Evolutionary conservation across 1,140 invertebrate genomes (phyloP), one percentile per base, ranked within the genome.

Genomic region (Eulimnadia texana): DNA sequence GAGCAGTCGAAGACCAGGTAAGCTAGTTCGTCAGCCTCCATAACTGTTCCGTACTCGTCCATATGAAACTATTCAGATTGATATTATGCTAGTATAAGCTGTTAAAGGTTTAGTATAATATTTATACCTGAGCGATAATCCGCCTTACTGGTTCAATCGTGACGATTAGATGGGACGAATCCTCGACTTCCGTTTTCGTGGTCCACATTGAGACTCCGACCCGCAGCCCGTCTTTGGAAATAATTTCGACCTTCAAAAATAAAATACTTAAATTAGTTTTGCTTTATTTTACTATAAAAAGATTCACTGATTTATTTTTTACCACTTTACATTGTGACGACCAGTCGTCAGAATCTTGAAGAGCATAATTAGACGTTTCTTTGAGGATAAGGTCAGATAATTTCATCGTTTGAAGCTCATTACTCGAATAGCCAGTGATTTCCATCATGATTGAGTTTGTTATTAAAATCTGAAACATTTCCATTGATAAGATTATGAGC

Each of bases 181-280:
- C 77, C 56, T 81, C 78, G 58, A 67, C 71, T 33, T 80, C 78
- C 52, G 82, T 67, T 66, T 78, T 77, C 51, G 79, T 72, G 60
- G 81, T 77, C 80, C 80, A 83, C 3, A 82, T 68, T 0, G 81
- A 82, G 3, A 82, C 80, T 53, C 80, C 77, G 1, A 82, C 69
- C 13, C 76, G 71, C 2, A 72, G 64, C 10, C 76, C 77, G 63
- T 74, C 70, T 62, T 78, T 79, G 20, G 78, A 74, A n/a, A 78
- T 64, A 58, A 80, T 72, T 70, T 83, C 80, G 10, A 82, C 78
- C 63, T 82, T 75, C 71, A 77, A 71, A 69, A 50, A 59, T 55
- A 57, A 60, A 6, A 58, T 55, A 11, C 19, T 60, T 33, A 25
- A 56, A 56, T 57, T 25, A 42, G 56, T 19, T 33, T 19, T 25